Evolutionary conservation across 2,797 vertebrate genomes (phyloP).

Genomic region (Rhinoraja longicauda): DNA sequence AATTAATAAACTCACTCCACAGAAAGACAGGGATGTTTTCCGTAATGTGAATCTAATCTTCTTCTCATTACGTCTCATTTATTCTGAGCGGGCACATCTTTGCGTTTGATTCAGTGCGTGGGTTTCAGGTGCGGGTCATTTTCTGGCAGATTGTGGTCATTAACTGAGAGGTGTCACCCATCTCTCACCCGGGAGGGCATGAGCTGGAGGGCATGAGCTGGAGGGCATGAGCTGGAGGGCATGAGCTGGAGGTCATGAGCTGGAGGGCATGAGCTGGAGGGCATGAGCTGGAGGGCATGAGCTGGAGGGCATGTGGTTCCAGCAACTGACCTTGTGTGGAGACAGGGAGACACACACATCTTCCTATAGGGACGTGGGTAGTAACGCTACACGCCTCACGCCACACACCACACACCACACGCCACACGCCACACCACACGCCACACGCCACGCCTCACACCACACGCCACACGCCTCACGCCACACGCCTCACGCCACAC

Average conservation of each 20-base stretch:
- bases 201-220: no score
- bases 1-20: constrained; percentile 1
- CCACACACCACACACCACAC: no score
- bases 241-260: no score
- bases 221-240: no score
- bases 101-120: neutral
- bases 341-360: neutral
- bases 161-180: neutral
- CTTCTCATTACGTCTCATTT: neutral
- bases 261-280: no score
- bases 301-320: neutral
- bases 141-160: neutral
- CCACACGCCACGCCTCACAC: no score
- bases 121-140: neutral
- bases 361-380: neutral
- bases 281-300: no score
- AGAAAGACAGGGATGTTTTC: neutral
- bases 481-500: no score
- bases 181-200: neutral
- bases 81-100: neutral
- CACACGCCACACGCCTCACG: no score
- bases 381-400: neutral
- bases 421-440: no score
- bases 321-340: neutral
- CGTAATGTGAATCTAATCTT: neutral